A percentile compares a stretch with the other conserved stretches of the same genome.
phyloP scores from a whole-genome alignment of 2,888 invertebrate species.

The Biston betularia region DNA sequence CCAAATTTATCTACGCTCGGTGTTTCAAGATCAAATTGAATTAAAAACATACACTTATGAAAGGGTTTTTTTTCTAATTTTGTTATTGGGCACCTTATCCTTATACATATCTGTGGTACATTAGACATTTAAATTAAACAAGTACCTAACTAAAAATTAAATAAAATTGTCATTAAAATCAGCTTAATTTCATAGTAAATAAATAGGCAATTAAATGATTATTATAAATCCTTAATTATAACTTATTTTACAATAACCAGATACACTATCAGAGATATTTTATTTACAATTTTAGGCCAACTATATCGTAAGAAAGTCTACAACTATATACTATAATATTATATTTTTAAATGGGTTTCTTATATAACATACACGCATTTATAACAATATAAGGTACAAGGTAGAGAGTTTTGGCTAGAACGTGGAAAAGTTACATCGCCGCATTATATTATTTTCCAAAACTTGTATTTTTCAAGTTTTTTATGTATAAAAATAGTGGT shows the following conservation, averaged over 20 bases:
- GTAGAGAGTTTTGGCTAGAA: too few relatives aligned
- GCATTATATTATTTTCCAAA: too few relatives aligned
- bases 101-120: too few relatives aligned
- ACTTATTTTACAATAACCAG: conserved; percentile 27
- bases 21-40: too few relatives aligned
- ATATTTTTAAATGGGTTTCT: conserved; percentile 2
- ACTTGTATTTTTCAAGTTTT: too few relatives aligned
- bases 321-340: conserved; percentile 35
- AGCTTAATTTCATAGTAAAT: conserved; percentile 16
- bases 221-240: conserved; percentile 21
- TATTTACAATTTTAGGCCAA: conserved; percentile 59
- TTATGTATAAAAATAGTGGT: too few relatives aligned
- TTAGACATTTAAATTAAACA: not conserved
- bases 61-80: too few relatives aligned
- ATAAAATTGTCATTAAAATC: not conserved
- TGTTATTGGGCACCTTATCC: too few relatives aligned
- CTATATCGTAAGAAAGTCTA: conserved; percentile 64
- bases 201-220: not conserved
- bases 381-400: not conserved
- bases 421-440: too few relatives aligned
- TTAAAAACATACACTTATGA: too few relatives aligned
- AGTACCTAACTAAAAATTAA: not conserved
- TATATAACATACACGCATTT: conserved; percentile 4
- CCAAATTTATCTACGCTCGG: conserved; percentile 32
- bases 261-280: conserved; percentile 46